Evolutionary conservation across 2,113 vertebrate species (phyloP).

Genomic region (Tyrannus savana): DNA sequence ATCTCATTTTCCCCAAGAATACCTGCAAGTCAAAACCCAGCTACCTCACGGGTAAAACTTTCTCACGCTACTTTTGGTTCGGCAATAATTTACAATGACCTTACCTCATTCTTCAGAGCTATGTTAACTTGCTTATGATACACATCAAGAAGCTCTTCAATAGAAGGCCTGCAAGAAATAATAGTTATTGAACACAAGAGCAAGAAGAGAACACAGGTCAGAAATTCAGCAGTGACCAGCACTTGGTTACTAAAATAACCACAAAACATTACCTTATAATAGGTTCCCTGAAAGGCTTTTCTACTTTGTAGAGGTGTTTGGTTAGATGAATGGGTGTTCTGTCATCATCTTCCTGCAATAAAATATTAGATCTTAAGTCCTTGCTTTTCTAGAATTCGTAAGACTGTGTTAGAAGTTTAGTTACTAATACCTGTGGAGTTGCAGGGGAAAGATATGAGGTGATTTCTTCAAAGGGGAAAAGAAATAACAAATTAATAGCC

Average conservation of each 20-base stretch:
- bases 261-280: slow-evolving; percentile 82
- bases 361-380: background rate
- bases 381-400: background rate
- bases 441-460: background rate
- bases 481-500: background rate
- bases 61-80: background rate
- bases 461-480: background rate
- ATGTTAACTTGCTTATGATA: slow-evolving; percentile 87
- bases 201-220: background rate
- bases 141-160: slow-evolving; percentile 86
- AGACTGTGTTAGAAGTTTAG: background rate
- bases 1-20: background rate
- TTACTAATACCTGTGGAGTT: background rate
- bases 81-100: background rate
- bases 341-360: slow-evolving; percentile 89
- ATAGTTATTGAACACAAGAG: background rate
- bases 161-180: slow-evolving; percentile 80
- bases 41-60: background rate
- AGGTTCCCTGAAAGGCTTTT: slow-evolving; percentile 91
- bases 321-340: slow-evolving; percentile 81
- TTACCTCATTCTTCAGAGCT: slow-evolving; percentile 88
- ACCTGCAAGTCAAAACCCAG: background rate
- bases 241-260: background rate
- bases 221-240: background rate
- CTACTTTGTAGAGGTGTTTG: slow-evolving; percentile 84